A percentile compares a stretch with the other conserved stretches of the same genome.
Evolutionary conservation across 2,888 invertebrate species (phyloP).

Genomic region (Nebria brevicollis): DNA sequence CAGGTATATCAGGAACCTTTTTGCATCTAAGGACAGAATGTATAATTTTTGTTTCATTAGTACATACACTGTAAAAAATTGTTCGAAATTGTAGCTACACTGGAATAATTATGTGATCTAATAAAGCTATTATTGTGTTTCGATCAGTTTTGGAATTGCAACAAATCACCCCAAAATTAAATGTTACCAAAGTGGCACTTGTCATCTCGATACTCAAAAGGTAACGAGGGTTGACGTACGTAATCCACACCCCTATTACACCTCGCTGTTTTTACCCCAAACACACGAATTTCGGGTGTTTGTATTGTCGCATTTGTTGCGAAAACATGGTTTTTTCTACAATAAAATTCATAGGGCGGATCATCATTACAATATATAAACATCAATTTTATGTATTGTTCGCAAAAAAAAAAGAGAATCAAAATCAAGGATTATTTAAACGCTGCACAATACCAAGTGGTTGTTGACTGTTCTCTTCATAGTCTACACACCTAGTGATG

Average conservation of each 20-base stretch:
- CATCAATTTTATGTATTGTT: too few species aligned
- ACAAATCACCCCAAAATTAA: slow-evolving; percentile 40
- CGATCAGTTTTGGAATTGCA: slow-evolving; percentile 29
- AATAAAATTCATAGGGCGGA: slow-evolving; percentile 38
- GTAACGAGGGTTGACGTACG: slow-evolving; percentile 51
- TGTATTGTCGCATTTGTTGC: slow-evolving; percentile 57
- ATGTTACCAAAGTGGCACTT: slow-evolving; percentile 33
- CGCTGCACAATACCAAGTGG: not conserved
- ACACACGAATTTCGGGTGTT: slow-evolving; percentile 54
- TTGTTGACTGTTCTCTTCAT: not conserved
- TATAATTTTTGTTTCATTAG: slow-evolving; percentile 44
- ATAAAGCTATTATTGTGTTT: not conserved
- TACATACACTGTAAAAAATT: not conserved
- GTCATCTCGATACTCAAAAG: slow-evolving; percentile 26
- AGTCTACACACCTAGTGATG: slow-evolving; percentile 1
- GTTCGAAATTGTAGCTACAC: not conserved
- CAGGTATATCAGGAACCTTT: slow-evolving; percentile 30
- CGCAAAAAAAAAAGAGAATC: too few species aligned
- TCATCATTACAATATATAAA: slow-evolving; percentile 14
- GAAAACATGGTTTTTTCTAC: slow-evolving; percentile 56
- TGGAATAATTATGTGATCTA: not conserved
- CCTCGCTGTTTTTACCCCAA: slow-evolving; percentile 56
- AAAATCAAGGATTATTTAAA: not conserved
- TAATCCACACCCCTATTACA: slow-evolving; percentile 60
- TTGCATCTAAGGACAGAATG: slow-evolving; percentile 27